Conservation (phyloP, 2,797 vertebrate species). For the Rhyacichthys aspro region DNA sequence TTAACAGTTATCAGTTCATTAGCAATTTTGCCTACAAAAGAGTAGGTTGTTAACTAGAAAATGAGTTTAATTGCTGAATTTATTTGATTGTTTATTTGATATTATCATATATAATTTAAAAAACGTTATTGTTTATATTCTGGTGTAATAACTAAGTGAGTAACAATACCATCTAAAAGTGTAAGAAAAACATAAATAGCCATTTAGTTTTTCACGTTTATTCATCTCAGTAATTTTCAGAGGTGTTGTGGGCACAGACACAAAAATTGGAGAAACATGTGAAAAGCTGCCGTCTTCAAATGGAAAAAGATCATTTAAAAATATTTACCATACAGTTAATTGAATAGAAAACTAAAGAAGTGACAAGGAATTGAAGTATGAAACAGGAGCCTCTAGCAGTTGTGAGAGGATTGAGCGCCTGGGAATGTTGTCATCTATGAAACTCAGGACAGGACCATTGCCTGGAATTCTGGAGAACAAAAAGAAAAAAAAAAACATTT, state of each 20-base stretch:
- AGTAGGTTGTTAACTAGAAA: too few relatives aligned
- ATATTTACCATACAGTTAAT: conserved; percentile 36
- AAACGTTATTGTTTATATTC: too few relatives aligned
- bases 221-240: conserved; percentile 66
- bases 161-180: too few relatives aligned
- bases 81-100: too few relatives aligned
- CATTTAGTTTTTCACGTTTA: conserved; percentile 60
- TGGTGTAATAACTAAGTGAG: too few relatives aligned
- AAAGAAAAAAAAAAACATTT: conserved; percentile 7
- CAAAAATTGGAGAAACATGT: conserved; percentile 34
- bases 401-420: conserved; percentile 20
- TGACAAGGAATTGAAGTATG: conserved; percentile 32
- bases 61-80: too few relatives aligned
- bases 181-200: neutral
- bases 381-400: conserved; percentile 23
- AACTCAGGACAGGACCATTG: conserved; percentile 90
- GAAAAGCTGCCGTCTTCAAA: conserved; percentile 40
- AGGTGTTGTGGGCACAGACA: conserved; percentile 36
- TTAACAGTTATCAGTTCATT: too few relatives aligned
- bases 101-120: too few relatives aligned
- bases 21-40: too few relatives aligned
- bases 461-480: conserved; percentile 87
- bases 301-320: conserved; percentile 48
- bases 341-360: conserved; percentile 48
- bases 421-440: conserved; percentile 32